A percentile compares a stretch with the other conserved stretches of the same genome.
Conservation (phyloP, 2,113 vertebrate genomes). For the Atractosteus spatula region DNA sequence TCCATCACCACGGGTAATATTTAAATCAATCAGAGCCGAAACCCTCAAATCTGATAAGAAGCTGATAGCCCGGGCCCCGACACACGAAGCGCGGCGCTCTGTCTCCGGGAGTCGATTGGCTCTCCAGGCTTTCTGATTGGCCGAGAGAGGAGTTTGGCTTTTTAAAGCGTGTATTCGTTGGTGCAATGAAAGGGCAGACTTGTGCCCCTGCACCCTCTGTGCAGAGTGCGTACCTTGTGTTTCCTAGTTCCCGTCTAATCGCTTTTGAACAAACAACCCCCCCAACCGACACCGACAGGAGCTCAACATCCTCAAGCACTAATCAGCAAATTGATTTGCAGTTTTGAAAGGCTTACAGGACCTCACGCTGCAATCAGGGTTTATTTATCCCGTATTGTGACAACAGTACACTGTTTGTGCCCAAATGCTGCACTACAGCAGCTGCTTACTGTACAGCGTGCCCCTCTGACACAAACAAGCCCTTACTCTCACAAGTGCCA, state of each 20-base stretch:
- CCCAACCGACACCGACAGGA: conserved; percentile 8
- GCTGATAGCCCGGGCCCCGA: conserved; percentile 63
- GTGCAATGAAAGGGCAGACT: conserved; percentile 45
- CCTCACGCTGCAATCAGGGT: conserved; percentile 27
- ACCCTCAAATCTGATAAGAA: conserved; percentile 58
- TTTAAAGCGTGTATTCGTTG: conserved; percentile 60
- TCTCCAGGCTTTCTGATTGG: conserved; percentile 72
- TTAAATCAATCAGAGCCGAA: conserved; percentile 59
- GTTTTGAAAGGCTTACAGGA: conserved; percentile 19
- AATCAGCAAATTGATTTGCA: conserved; percentile 40
- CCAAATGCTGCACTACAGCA: conserved; percentile 12
- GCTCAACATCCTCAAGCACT: conserved; percentile 26
- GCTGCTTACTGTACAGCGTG: neutral
- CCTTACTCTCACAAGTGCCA: neutral
- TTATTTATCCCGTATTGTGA: conserved; percentile 14
- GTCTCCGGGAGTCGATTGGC: conserved; percentile 73
- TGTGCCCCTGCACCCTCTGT: conserved; percentile 21
- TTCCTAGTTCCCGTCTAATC: neutral
- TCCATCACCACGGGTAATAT: conserved; percentile 51
- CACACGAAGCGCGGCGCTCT: conserved; percentile 73
- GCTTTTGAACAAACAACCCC: neutral
- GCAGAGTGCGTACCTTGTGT: conserved; percentile 2
- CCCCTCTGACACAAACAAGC: neutral
- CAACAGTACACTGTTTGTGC: conserved; percentile 16
- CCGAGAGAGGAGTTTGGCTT: conserved; percentile 65